Conservation (phyloP, 2,888 invertebrate species). For the Acleris literana region DNA sequence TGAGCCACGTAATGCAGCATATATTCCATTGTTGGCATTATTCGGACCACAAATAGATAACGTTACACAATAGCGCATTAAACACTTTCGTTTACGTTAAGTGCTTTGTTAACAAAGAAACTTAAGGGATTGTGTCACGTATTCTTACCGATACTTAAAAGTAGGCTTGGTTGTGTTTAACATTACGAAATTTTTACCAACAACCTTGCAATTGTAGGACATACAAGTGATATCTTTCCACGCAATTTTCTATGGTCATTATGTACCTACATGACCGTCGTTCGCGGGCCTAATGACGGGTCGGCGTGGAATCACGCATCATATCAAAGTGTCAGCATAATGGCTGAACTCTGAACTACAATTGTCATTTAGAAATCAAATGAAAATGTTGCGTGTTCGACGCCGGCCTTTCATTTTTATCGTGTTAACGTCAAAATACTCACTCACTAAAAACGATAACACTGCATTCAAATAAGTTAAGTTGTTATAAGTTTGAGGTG, state of each 20-base stretch:
- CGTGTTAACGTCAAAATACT: background rate
- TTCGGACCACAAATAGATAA: conserved; percentile 52
- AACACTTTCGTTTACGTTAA: conserved; percentile 71
- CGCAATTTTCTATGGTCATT: conserved; percentile 59
- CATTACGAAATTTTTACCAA: conserved; percentile 42
- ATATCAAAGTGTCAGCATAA: conserved; percentile 55
- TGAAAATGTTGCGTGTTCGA: conserved; percentile 7
- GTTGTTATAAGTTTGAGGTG: too few relatives aligned
- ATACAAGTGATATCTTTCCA: conserved; percentile 50
- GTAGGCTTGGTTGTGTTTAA: conserved; percentile 31
- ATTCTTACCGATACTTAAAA: conserved; percentile 45
- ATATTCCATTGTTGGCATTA: conserved; percentile 56
- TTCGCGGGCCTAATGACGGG: conserved; percentile 54
- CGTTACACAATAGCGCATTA: conserved; percentile 64
- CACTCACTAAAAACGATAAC: conserved; percentile 1
- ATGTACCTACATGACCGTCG: conserved; percentile 55
- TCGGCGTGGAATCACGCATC: conserved; percentile 56
- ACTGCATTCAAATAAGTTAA: too few relatives aligned
- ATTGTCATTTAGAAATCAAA: conserved; percentile 41
- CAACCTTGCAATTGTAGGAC: conserved; percentile 9
- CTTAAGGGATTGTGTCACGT: conserved; percentile 57
- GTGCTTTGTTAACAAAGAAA: conserved; percentile 57
- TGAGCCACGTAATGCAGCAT: conserved; percentile 48
- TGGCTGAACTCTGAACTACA: conserved; percentile 56
- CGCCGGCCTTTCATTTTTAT: background rate